Evolutionary conservation across 2,113 vertebrate species (phyloP).

Genomic region (Amazona guildingii): DNA sequence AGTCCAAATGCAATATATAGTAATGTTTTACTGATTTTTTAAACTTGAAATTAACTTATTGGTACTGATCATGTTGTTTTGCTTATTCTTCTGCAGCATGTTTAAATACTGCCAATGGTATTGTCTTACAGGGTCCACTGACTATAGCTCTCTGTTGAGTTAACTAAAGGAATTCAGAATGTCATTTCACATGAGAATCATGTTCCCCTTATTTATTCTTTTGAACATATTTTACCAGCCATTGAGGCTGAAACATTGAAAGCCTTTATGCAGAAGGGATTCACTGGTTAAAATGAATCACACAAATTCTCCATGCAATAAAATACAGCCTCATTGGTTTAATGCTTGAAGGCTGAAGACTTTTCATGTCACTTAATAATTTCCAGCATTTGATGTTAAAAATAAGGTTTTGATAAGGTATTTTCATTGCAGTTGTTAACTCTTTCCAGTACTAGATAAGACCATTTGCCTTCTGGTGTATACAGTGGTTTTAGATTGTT

Average conservation of each 20-base stretch:
- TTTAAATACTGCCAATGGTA: conserved; percentile 38
- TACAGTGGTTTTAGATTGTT: conserved; percentile 11
- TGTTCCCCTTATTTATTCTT: conserved; percentile 70
- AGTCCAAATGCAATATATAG: conserved; percentile 38
- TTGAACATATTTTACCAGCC: conserved; percentile 67
- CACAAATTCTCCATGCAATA: conserved; percentile 28
- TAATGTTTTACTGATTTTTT: conserved; percentile 61
- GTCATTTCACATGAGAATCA: conserved; percentile 52
- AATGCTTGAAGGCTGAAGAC: conserved; percentile 30
- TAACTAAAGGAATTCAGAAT: conserved; percentile 53
- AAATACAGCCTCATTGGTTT: conserved; percentile 48
- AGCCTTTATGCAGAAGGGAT: conserved; percentile 52
- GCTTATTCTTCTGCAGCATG: conserved; percentile 11
- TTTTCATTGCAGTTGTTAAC: conserved; percentile 13
- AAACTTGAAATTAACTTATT: conserved; percentile 70
- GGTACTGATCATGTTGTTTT: conserved; percentile 37
- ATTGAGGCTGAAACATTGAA: conserved; percentile 65
- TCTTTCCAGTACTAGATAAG: conserved; percentile 7
- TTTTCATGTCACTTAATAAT: conserved; percentile 61
- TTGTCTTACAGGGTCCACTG: conserved; percentile 39
- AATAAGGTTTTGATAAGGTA: conserved; percentile 26
- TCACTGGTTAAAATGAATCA: conserved; percentile 51
- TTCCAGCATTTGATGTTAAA: conserved; percentile 49
- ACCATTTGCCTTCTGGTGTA: conserved; percentile 23
- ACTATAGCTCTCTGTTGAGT: conserved; percentile 46